phyloP scores from a whole-genome alignment of 1,140 invertebrate species.

The Lasioglossum baleicum region DNA sequence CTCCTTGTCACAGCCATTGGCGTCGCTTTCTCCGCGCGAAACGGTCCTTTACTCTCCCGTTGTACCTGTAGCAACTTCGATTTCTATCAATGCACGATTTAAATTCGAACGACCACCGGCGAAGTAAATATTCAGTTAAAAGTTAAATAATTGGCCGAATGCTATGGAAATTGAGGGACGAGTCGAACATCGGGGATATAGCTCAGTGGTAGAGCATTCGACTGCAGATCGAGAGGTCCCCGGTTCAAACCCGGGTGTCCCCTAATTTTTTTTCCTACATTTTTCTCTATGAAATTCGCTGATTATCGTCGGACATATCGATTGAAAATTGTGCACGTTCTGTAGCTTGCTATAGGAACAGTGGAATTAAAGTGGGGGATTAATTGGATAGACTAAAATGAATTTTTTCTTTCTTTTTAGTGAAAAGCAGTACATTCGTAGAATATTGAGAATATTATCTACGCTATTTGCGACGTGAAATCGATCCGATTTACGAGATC shows the following conservation, averaged over 20 bases:
- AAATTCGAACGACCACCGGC: no score
- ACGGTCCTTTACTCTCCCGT: no score
- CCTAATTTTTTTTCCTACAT: slow-evolving; percentile 77
- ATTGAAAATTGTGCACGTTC: no score
- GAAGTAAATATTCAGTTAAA: background rate
- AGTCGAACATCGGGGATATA: slow-evolving; percentile 83
- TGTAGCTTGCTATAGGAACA: no score
- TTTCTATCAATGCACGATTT: no score
- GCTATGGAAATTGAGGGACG: background rate
- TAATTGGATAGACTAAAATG: no score
- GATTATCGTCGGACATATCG: background rate
- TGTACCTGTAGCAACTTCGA: no score
- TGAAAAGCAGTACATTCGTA: no score
- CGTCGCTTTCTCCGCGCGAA: background rate
- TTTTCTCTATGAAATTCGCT: no score
- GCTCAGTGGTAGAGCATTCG: slow-evolving; percentile 95
- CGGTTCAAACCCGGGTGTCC: slow-evolving; percentile 95
- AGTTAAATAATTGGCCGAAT: background rate
- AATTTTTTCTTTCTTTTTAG: no score
- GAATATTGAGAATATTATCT: background rate
- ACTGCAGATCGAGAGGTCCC: slow-evolving; percentile 95
- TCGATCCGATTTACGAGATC: slow-evolving; percentile 30
- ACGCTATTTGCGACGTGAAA: slow-evolving; percentile 14
- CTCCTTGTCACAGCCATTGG: slow-evolving; percentile 24
- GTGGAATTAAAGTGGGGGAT: no score